phyloP scores from a whole-genome alignment of 2,888 invertebrate species.

The Eretmocerus hayati region DNA sequence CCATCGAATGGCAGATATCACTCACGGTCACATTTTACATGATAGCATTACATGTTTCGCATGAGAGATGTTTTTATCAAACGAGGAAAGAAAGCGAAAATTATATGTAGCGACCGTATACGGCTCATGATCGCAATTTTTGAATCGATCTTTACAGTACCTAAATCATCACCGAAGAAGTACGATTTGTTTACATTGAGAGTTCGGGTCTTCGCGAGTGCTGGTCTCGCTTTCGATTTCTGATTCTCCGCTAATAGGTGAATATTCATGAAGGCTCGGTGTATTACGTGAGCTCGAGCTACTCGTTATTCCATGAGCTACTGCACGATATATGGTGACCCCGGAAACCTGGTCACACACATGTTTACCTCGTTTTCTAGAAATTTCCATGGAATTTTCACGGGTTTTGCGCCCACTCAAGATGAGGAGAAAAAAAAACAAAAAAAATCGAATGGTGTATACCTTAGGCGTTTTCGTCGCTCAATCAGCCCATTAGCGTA shows the following conservation, averaged over 20 bases:
- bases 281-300: slow-evolving; percentile 6
- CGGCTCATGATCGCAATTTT: too few species aligned
- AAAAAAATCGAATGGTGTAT: slow-evolving; percentile 27
- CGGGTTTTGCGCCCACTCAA: neutral
- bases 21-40: too few species aligned
- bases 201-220: too few species aligned
- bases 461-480: slow-evolving; percentile 49
- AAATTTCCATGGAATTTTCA: neutral
- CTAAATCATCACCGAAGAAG: too few species aligned
- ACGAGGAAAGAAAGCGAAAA: too few species aligned
- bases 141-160: too few species aligned
- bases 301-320: too few species aligned
- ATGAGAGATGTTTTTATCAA: too few species aligned
- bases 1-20: too few species aligned
- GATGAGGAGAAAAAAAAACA: neutral
- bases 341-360: neutral
- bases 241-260: neutral
- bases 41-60: too few species aligned
- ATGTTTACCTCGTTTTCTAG: neutral
- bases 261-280: slow-evolving; percentile 3
- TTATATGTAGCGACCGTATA: too few species aligned
- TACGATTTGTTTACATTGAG: too few species aligned
- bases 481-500: slow-evolving; percentile 43
- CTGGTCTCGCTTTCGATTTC: neutral
- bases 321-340: slow-evolving; percentile 1